Conservation (phyloP, 2,888 invertebrate genomes). For the Drosophila tanythrix region DNA sequence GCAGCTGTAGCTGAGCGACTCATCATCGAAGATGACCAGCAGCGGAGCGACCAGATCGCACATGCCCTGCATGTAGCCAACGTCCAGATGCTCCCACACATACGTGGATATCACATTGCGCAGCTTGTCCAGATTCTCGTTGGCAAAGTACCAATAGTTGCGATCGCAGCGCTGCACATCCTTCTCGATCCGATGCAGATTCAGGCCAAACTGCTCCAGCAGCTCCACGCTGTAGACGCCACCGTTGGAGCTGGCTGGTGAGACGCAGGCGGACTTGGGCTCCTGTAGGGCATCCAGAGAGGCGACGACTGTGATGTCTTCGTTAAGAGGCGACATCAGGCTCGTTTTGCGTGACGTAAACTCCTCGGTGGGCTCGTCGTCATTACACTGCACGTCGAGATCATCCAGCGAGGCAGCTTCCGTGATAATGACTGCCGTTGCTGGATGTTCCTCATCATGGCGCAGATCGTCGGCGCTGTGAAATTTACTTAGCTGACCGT, state of each 20-base stretch:
- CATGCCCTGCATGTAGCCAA: slow-evolving; percentile 99
- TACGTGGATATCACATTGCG: slow-evolving; percentile 96
- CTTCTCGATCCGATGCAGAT: slow-evolving; percentile 97
- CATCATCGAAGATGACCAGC: slow-evolving; percentile 96
- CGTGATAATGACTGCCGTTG: slow-evolving; percentile 90
- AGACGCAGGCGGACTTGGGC: slow-evolving; percentile 89
- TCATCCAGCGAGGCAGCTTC: slow-evolving; percentile 90
- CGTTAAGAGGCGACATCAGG: slow-evolving; percentile 88
- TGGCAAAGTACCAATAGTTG: slow-evolving; percentile 96
- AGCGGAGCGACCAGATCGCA: slow-evolving; percentile 97
- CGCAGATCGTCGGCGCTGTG: slow-evolving; percentile 85
- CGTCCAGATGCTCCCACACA: slow-evolving; percentile 97
- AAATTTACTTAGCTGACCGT: slow-evolving; percentile 73
- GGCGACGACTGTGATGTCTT: slow-evolving; percentile 86
- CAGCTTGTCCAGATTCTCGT: slow-evolving; percentile 95
- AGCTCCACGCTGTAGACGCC: slow-evolving; percentile 95
- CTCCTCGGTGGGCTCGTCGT: slow-evolving; percentile 86
- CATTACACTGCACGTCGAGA: slow-evolving; percentile 80
- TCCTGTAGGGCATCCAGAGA: slow-evolving; percentile 83
- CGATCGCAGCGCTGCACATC: slow-evolving; percentile 98
- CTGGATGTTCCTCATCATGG: slow-evolving; percentile 82
- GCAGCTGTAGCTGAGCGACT: slow-evolving; percentile 95
- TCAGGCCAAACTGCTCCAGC: slow-evolving; percentile 93
- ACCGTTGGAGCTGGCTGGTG: slow-evolving; percentile 96
- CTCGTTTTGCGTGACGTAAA: slow-evolving; percentile 85